Evolutionary conservation across 2,888 invertebrate genomes (phyloP).

Genomic region (Aproaerema taeniolella): DNA sequence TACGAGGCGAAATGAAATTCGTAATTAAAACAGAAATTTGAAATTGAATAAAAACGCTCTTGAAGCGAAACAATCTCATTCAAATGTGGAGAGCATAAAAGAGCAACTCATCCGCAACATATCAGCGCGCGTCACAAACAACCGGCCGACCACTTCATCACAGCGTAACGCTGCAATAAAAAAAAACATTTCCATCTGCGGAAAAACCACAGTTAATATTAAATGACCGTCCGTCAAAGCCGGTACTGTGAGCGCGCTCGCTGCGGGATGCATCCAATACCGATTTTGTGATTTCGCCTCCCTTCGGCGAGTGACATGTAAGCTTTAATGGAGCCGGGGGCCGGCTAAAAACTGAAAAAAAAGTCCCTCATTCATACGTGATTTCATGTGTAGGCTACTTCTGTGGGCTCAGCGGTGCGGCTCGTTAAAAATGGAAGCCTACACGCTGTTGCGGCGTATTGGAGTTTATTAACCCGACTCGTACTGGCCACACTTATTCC

Average conservation of each 20-base stretch:
- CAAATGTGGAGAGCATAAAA: slow-evolving; percentile 56
- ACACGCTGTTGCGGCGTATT: slow-evolving; percentile 69
- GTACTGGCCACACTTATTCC: slow-evolving; percentile 37
- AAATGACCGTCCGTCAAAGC: slow-evolving; percentile 76
- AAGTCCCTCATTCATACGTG: slow-evolving; percentile 75
- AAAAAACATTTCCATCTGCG: slow-evolving; percentile 74
- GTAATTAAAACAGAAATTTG: slow-evolving; percentile 4
- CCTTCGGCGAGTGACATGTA: slow-evolving; percentile 67
- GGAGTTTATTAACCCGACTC: slow-evolving; percentile 64
- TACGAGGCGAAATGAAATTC: slow-evolving; percentile 1
- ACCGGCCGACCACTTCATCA: slow-evolving; percentile 69
- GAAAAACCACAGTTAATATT: slow-evolving; percentile 76
- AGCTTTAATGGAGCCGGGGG: slow-evolving; percentile 72
- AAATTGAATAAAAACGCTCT: slow-evolving; percentile 33
- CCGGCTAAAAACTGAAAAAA: slow-evolving; percentile 69
- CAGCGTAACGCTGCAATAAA: slow-evolving; percentile 65
- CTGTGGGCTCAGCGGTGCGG: slow-evolving; percentile 65
- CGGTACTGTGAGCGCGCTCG: slow-evolving; percentile 65
- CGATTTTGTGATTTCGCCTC: slow-evolving; percentile 71
- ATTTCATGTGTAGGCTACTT: slow-evolving; percentile 76
- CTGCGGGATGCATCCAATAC: slow-evolving; percentile 67
- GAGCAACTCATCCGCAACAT: slow-evolving; percentile 59
- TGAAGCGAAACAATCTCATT: slow-evolving; percentile 49
- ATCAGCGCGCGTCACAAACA: slow-evolving; percentile 71
- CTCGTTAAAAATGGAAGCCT: slow-evolving; percentile 74